Conservation (phyloP, 2,888 invertebrate species). For the Watsonalla cultraria region DNA sequence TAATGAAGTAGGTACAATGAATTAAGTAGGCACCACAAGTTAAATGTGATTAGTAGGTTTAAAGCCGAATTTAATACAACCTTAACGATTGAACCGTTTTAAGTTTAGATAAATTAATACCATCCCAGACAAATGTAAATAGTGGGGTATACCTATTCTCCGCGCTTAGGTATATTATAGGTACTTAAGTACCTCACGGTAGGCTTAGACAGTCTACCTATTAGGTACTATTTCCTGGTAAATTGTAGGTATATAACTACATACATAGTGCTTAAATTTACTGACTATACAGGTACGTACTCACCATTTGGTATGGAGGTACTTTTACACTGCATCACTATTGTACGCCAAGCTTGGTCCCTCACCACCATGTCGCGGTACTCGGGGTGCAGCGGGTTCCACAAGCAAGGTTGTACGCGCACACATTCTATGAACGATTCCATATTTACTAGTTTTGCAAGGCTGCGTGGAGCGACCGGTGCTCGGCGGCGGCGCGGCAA, state of each 20-base stretch:
- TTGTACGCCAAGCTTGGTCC: slow-evolving; percentile 61
- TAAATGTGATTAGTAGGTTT: background rate
- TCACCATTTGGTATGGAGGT: slow-evolving; percentile 54
- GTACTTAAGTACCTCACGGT: too few species aligned
- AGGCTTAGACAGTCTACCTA: too few species aligned
- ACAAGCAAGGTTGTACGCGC: slow-evolving; percentile 57
- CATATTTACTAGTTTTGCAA: slow-evolving; percentile 28
- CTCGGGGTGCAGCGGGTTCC: slow-evolving; percentile 64
- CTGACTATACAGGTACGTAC: slow-evolving; percentile 12
- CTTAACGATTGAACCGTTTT: too few species aligned
- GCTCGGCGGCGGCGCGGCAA: slow-evolving; percentile 15
- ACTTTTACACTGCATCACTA: slow-evolving; percentile 54
- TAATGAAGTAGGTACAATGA: too few species aligned
- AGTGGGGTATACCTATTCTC: too few species aligned
- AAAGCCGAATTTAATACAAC: too few species aligned
- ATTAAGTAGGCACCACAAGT: background rate
- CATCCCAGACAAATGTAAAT: too few species aligned
- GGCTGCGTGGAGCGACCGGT: background rate
- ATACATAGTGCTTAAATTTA: too few species aligned
- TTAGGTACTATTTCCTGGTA: too few species aligned
- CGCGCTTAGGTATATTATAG: too few species aligned
- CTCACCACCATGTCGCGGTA: slow-evolving; percentile 58
- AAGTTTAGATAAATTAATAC: too few species aligned
- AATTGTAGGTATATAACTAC: too few species aligned
- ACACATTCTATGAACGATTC: slow-evolving; percentile 63